Evolutionary conservation across 2,113 vertebrate species (phyloP), one percentile per base, ranked within the genome.

Genomic region (Pterocles burchelli): DNA sequence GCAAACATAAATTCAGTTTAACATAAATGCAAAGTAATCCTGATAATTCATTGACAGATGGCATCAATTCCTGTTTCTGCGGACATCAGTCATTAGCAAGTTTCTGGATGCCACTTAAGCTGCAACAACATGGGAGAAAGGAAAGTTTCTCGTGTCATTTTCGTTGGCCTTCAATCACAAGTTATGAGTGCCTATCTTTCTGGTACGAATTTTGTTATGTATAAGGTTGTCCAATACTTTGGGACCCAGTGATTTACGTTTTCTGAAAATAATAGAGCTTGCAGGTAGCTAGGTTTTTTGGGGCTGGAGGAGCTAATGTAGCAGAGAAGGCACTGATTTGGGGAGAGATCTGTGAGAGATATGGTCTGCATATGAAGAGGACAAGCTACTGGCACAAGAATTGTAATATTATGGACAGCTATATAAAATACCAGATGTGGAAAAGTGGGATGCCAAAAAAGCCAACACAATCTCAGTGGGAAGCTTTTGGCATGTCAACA

Each of bases 381-480:
- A 94, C 68, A 95, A 88, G 76, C 92, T 97, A 85, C 95, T 97
- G 95, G 94, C 96, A 96, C 75, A 91, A 70, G 72, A 91, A 90
- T 93, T 81, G 33, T 38, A 89, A 29, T 61, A 65, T 85, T 95
- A 87, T 70, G 66, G 73, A 85, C 87, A 80, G 79, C 96, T 96
- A 43, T 95, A 91, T 95, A 90, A 97, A 96, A 95, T 91, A 95
- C 86, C 97, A 97, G 95, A 97, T 95, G 95, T 96, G 87, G 82
- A 91, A 63, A 85, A 73, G 67, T 80, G 84, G 63, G 57, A 76
- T 94, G 92, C 94, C 95, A 97, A 95, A 94, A 97, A 77, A 93
- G 65, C 89, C 95, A 93, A 49, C 68, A 72, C 87, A 85, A 94
- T 95, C 93, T 96, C 86, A 18, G 93, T 91, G 95, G 95, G 93